phyloP scores from a whole-genome alignment of 2,113 vertebrate species.

The Entelurus aequoreus region DNA sequence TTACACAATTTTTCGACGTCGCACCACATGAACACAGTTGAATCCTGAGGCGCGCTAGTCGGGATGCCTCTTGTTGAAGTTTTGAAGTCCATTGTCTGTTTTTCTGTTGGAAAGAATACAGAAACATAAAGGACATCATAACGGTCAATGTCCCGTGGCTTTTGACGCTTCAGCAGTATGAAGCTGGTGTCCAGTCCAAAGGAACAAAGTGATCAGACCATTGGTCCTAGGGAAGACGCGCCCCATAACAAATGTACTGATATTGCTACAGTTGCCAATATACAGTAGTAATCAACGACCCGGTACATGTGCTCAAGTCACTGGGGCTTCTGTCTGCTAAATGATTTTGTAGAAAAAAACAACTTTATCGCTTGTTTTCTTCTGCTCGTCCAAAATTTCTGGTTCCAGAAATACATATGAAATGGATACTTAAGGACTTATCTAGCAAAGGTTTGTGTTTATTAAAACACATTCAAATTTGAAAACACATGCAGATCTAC shows the following conservation, averaged over 20 bases:
- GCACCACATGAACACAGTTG: slow-evolving; percentile 61
- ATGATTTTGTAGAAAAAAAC: slow-evolving; percentile 8
- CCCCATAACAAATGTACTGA: slow-evolving; percentile 52
- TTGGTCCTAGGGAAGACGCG: slow-evolving; percentile 63
- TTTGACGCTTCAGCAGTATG: slow-evolving; percentile 30
- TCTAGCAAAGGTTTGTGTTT: too few relatives aligned
- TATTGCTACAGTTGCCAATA: not conserved
- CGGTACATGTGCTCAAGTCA: slow-evolving; percentile 6
- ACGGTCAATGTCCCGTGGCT: slow-evolving; percentile 61
- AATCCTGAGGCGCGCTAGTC: slow-evolving; percentile 51
- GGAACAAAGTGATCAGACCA: slow-evolving; percentile 73
- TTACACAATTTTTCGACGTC: slow-evolving; percentile 59
- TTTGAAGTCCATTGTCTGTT: slow-evolving; percentile 44
- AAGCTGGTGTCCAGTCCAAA: slow-evolving; percentile 45
- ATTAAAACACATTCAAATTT: too few relatives aligned
- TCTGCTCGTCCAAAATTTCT: slow-evolving; percentile 22
- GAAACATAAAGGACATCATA: slow-evolving; percentile 67
- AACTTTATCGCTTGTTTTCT: slow-evolving; percentile 19
- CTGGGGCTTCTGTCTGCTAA: not conserved
- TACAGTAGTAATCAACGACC: not conserved
- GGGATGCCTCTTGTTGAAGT: slow-evolving; percentile 52
- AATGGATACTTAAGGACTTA: slow-evolving; percentile 17
- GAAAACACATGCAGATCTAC: too few relatives aligned
- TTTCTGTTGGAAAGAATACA: slow-evolving; percentile 64
- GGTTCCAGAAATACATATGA: slow-evolving; percentile 18